Evolutionary conservation across 2,888 invertebrate species (phyloP).

Genomic region (Zaprionus obscuricornis): DNA sequence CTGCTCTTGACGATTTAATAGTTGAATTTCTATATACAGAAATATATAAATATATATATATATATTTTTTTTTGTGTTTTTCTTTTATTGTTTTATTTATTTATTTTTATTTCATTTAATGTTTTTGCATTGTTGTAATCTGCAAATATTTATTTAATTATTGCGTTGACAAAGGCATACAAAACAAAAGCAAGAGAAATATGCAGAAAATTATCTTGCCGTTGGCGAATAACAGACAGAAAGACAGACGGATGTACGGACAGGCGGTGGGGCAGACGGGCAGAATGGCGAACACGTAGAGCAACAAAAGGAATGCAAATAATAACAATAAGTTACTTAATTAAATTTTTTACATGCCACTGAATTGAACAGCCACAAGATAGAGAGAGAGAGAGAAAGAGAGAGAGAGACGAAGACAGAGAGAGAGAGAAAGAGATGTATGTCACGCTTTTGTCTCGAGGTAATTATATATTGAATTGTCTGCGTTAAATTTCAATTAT

Average conservation of each 20-base stretch:
- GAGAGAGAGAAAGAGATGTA: no score
- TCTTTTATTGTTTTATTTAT: slow-evolving; percentile 20
- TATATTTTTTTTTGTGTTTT: no score
- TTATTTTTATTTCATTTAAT: neutral
- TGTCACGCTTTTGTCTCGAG: slow-evolving; percentile 44
- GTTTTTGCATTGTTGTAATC: slow-evolving; percentile 14
- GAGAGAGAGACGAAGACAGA: no score
- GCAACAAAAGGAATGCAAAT: slow-evolving; percentile 62
- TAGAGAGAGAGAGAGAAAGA: no score
- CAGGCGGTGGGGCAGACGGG: slow-evolving; percentile 3
- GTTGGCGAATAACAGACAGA: slow-evolving; percentile 14
- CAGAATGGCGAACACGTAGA: neutral
- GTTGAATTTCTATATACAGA: slow-evolving; percentile 26
- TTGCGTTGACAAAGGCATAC: slow-evolving; percentile 44
- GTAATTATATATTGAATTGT: slow-evolving; percentile 74
- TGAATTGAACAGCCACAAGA: slow-evolving; percentile 40
- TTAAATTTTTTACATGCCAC: slow-evolving; percentile 69
- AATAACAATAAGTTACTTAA: slow-evolving; percentile 75
- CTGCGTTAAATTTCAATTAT: slow-evolving; percentile 69
- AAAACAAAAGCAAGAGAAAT: slow-evolving; percentile 48
- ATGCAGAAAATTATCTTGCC: slow-evolving; percentile 56
- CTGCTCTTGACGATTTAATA: slow-evolving; percentile 41
- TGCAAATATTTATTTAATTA: slow-evolving; percentile 74
- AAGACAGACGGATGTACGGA: neutral
- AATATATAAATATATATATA: no score